These are phyloP conservation scores for Heteractis magnifica DNA, from an alignment of 92 coral and sea anemone species.

Conservation along the genomic window DNA sequence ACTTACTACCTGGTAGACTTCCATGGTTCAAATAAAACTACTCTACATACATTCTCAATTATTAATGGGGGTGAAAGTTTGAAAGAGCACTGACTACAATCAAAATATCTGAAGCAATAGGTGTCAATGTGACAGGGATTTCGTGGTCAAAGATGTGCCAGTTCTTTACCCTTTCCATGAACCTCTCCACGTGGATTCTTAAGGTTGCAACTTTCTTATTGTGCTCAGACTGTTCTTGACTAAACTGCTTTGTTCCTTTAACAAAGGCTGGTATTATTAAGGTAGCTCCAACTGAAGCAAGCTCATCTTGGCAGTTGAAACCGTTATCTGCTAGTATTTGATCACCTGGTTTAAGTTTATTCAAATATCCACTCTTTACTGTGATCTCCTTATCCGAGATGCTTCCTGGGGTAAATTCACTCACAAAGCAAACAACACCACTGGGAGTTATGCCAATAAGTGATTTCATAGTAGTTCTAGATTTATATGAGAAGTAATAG, in stretches of 20 bases:
- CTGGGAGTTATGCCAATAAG: slow-evolving; percentile 48
- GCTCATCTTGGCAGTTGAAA: too few relatives aligned
- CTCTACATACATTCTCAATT: slow-evolving; percentile 4
- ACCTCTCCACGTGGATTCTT: slow-evolving; percentile 50
- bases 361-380: slow-evolving; percentile 43
- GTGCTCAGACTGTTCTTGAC: slow-evolving; percentile 42
- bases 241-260: slow-evolving; percentile 37
- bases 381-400: slow-evolving; percentile 40
- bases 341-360: background rate
- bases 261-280: slow-evolving; percentile 46
- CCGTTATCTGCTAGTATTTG: too few relatives aligned
- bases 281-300: too few relatives aligned
- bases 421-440: slow-evolving; percentile 45
- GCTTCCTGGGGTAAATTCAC: slow-evolving; percentile 46
- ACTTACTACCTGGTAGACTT: too few relatives aligned
- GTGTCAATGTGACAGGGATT: too few relatives aligned
- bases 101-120: background rate
- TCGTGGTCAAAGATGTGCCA: too few relatives aligned
- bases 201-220: slow-evolving; percentile 56
- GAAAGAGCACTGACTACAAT: slow-evolving; percentile 46
- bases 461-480: slow-evolving; percentile 64
- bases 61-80: slow-evolving; percentile 47
- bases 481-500: slow-evolving; percentile 60
- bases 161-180: slow-evolving; percentile 30
- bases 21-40: background rate